phyloP scores from a whole-genome alignment of 1,140 invertebrate genomes.

The Pogonomyrmex californicus region DNA sequence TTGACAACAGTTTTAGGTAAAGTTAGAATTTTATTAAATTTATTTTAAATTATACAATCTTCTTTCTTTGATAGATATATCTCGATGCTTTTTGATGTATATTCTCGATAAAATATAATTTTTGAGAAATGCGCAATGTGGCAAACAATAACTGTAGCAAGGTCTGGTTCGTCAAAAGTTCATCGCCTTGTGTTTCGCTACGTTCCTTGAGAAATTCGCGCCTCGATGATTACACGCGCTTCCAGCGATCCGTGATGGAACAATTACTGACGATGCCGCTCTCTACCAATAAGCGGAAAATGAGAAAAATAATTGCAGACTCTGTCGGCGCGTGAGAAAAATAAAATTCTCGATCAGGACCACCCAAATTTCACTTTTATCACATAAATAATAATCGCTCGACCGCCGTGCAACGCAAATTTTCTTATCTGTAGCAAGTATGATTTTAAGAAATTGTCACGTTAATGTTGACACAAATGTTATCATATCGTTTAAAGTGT shows the following conservation, averaged over 20 bases:
- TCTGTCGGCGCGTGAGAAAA: not conserved
- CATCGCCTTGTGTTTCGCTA: constrained; percentile 54
- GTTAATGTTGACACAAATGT: constrained; percentile 20
- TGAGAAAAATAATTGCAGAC: constrained; percentile 62
- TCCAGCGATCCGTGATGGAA: constrained; percentile 59
- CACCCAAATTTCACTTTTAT: constrained; percentile 39
- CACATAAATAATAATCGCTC: not conserved
- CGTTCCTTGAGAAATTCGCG: constrained; percentile 67
- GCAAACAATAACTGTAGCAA: constrained; percentile 28
- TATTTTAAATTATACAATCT: not conserved
- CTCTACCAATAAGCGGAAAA: constrained; percentile 67
- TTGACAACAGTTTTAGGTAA: not conserved
- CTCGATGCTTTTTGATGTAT: not conserved
- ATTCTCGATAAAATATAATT: not conserved
- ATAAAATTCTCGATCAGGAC: constrained; percentile 4
- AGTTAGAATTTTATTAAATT: not conserved
- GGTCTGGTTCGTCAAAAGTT: constrained; percentile 55
- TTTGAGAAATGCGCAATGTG: not conserved
- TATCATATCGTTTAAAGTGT: not conserved
- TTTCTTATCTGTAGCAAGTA: constrained; percentile 13
- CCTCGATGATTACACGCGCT: constrained; percentile 60
- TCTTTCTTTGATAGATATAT: not conserved
- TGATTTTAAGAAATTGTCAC: constrained; percentile 28
- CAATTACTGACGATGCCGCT: constrained; percentile 53
- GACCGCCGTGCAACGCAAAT: not conserved